phyloP scores from a whole-genome alignment of 2,888 invertebrate genomes.

The Perdita meconis region DNA sequence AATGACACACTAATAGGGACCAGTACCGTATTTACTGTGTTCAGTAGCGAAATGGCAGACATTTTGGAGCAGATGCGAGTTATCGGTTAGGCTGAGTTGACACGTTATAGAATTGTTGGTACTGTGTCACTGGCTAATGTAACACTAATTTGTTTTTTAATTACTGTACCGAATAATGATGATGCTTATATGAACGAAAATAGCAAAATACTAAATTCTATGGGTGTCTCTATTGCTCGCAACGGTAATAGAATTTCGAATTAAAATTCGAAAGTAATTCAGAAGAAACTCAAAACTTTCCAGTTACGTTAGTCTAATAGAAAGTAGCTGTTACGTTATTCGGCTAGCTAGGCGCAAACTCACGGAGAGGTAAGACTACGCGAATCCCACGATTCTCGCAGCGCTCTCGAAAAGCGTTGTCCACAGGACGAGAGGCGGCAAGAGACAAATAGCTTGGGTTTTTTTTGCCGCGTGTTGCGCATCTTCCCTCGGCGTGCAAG shows the following conservation, averaged over 20 bases:
- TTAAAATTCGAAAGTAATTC: slow-evolving; percentile 8
- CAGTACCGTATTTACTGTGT: too few species aligned
- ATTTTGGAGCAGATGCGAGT: too few species aligned
- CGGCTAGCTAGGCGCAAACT: not conserved
- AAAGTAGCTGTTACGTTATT: slow-evolving; percentile 21
- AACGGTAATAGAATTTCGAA: not conserved
- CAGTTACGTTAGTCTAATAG: slow-evolving; percentile 10
- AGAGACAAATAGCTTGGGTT: slow-evolving; percentile 12
- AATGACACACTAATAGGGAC: too few species aligned
- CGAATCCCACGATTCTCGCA: slow-evolving; percentile 12
- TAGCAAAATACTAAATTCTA: not conserved
- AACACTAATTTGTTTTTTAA: not conserved
- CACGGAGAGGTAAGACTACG: slow-evolving; percentile 5
- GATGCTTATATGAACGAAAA: too few species aligned
- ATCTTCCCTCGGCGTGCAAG: slow-evolving; percentile 31
- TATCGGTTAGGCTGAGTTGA: slow-evolving; percentile 35
- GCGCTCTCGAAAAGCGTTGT: not conserved
- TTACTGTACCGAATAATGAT: not conserved
- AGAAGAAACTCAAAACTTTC: slow-evolving; percentile 12
- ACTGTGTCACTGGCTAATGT: slow-evolving; percentile 43
- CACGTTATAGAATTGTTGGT: slow-evolving; percentile 59
- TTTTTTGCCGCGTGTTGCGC: slow-evolving; percentile 9
- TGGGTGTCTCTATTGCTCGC: not conserved
- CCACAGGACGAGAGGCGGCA: not conserved
- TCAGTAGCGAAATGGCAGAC: too few species aligned